Evolutionary conservation across 2,888 invertebrate species (phyloP).

Genomic region (Metallyticus violacea): DNA sequence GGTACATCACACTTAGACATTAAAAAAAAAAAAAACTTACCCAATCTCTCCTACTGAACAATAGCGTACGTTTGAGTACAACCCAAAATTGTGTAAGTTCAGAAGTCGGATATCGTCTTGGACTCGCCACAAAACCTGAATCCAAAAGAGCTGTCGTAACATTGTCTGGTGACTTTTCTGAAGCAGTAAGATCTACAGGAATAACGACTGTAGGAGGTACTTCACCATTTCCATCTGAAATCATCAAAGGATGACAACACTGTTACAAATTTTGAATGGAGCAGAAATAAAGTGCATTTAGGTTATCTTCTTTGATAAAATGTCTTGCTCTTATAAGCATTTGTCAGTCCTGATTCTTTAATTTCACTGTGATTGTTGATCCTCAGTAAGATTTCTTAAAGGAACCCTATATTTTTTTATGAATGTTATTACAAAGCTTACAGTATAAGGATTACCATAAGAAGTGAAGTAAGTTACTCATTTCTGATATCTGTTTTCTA

Average conservation of each 20-base stretch:
- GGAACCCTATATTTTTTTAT: too few species aligned
- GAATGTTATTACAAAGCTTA: too few species aligned
- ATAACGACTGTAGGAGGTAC: slow-evolving; percentile 46
- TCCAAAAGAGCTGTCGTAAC: slow-evolving; percentile 68
- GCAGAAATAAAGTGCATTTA: not conserved
- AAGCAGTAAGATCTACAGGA: slow-evolving; percentile 50
- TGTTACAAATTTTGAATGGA: not conserved
- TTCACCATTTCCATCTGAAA: slow-evolving; percentile 45
- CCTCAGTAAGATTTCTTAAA: too few species aligned
- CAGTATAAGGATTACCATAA: too few species aligned
- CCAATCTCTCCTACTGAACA: slow-evolving; percentile 88
- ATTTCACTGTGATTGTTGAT: too few species aligned
- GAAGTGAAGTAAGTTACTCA: too few species aligned
- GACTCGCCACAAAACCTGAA: slow-evolving; percentile 58
- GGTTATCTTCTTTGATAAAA: not conserved
- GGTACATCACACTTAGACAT: too few species aligned
- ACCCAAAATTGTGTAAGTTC: slow-evolving; percentile 83
- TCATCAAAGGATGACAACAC: too few species aligned
- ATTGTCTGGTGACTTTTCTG: slow-evolving; percentile 66
- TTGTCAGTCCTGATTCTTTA: not conserved
- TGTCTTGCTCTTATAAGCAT: too few species aligned
- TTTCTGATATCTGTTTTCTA: too few species aligned
- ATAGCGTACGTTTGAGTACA: slow-evolving; percentile 76
- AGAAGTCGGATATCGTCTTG: slow-evolving; percentile 72
- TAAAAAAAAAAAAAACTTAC: slow-evolving; percentile 49